These are phyloP conservation scores for Agriotes lineatus DNA, from an alignment of 2,888 invertebrate genomes.

Conservation along the genomic window DNA sequence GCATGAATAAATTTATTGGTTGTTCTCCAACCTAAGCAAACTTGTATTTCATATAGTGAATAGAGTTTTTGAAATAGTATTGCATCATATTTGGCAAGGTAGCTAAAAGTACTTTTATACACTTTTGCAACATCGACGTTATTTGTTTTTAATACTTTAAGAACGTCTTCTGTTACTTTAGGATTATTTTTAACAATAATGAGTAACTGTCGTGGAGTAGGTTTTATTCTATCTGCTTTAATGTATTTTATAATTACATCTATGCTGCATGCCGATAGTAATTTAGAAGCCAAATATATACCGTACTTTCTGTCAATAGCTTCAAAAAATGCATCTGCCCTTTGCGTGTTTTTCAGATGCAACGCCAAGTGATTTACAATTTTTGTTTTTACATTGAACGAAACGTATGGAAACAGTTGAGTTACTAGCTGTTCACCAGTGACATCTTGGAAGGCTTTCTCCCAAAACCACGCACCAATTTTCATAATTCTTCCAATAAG, in stretches of 20 bases:
- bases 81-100: constrained; percentile 16
- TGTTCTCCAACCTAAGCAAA: constrained; percentile 30
- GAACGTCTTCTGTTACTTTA: constrained; percentile 25
- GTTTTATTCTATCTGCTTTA: constrained; percentile 26
- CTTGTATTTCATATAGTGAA: constrained; percentile 12
- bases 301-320: constrained; percentile 40
- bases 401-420: constrained; percentile 29
- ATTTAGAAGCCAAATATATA: constrained; percentile 35
- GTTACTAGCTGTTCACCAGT: constrained; percentile 29
- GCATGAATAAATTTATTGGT: constrained; percentile 32
- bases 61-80: constrained; percentile 33
- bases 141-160: constrained; percentile 9
- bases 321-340: constrained; percentile 35
- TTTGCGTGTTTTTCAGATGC: constrained; percentile 21
- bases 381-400: constrained; percentile 36
- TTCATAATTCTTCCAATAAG: constrained; percentile 38
- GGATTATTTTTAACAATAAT: constrained; percentile 33
- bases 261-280: constrained; percentile 34
- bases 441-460: constrained; percentile 28
- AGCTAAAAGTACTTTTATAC: constrained; percentile 18
- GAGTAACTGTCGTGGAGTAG: constrained; percentile 27
- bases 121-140: not conserved
- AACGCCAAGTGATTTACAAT: constrained; percentile 35
- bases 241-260: constrained; percentile 29
- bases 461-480: constrained; percentile 36